Evolutionary conservation across 2,888 invertebrate species (phyloP), one percentile per base, ranked within the genome.

Genomic region (Perizoma affinitatum): DNA sequence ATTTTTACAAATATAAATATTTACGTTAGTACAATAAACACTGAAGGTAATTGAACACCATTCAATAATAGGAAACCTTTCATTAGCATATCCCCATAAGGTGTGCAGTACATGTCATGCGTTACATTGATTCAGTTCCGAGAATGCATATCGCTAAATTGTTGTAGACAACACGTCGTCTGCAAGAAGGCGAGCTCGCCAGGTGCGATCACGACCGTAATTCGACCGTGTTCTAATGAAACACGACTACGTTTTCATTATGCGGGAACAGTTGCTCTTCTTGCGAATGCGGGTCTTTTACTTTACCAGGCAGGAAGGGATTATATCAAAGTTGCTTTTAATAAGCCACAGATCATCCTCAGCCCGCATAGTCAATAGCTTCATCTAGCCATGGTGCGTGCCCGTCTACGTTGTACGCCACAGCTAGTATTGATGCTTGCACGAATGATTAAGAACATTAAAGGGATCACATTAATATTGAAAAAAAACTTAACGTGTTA

Each of bases 41-140:
- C 36, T 38, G 22, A 48, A 61, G 53, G 83, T 86, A 86, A 87
- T 83, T 72, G 71, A 78, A 87, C 75, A 83, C 82, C 75, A 70
- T 77, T 72, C 76, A 77, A 79, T 83, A 79, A 82, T 79, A 77
- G 79, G 83, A 84, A 85, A 78, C 77, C 79, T 85, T 79, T 75
- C 79, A 82, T 83, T 87, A 77, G 75, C 83, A 84, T 86, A 82
- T 77, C 80, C 82, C 80, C 83, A 86, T 85, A 84, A 74, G 71
- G 72, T 76, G 77, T 76, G 76, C 79, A 78, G 72, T 74, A 73
- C 80, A 75, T 76, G 73, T 76, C 78, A 76, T 76, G 75, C 71
- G 71, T 71, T 77, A 79, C 78, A 80, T 78, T 75, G 77, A 80
- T 76, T 76, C 75, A 71, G 61, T 90, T 89, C 89, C 76, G 49